phyloP scores from a whole-genome alignment of 2,113 vertebrate species.

The Hippocampus guttulatus region DNA sequence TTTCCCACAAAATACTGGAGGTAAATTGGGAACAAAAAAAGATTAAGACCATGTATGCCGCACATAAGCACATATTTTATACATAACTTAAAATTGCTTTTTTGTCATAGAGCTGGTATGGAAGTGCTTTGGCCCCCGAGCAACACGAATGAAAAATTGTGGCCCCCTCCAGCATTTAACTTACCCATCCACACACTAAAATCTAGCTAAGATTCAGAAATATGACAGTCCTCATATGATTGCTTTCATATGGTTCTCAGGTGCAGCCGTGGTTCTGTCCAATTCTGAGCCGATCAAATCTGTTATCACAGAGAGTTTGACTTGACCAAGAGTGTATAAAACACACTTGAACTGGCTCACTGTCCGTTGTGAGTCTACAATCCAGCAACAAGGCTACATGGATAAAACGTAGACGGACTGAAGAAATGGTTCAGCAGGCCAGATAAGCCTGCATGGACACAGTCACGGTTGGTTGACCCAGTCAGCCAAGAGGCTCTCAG shows the following conservation, averaged over 20 bases:
- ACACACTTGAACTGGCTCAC: slow-evolving; percentile 2
- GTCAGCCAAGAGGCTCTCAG: slow-evolving; percentile 37
- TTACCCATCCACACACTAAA: background rate
- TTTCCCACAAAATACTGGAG: too few relatives aligned
- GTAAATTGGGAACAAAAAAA: too few relatives aligned
- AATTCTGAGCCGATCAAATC: background rate
- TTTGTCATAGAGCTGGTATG: too few relatives aligned
- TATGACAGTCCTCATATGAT: background rate
- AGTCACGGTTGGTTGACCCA: slow-evolving; percentile 49
- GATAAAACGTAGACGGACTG: slow-evolving; percentile 29
- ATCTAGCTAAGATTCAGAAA: background rate
- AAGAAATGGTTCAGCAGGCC: slow-evolving; percentile 50
- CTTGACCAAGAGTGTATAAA: slow-evolving; percentile 12
- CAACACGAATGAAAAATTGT: too few relatives aligned
- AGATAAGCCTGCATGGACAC: slow-evolving; percentile 47
- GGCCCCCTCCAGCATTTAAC: too few relatives aligned
- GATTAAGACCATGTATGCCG: too few relatives aligned
- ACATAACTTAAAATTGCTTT: too few relatives aligned
- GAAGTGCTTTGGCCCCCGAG: too few relatives aligned
- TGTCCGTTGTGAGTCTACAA: slow-evolving; percentile 1
- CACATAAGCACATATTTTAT: too few relatives aligned
- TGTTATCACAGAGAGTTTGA: background rate
- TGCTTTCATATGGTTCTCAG: background rate
- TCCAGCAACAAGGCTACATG: slow-evolving; percentile 10
- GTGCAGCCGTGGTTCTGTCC: background rate